Evolutionary conservation across 1,140 invertebrate genomes (phyloP).

Genomic region (Colletes latitarsis): DNA sequence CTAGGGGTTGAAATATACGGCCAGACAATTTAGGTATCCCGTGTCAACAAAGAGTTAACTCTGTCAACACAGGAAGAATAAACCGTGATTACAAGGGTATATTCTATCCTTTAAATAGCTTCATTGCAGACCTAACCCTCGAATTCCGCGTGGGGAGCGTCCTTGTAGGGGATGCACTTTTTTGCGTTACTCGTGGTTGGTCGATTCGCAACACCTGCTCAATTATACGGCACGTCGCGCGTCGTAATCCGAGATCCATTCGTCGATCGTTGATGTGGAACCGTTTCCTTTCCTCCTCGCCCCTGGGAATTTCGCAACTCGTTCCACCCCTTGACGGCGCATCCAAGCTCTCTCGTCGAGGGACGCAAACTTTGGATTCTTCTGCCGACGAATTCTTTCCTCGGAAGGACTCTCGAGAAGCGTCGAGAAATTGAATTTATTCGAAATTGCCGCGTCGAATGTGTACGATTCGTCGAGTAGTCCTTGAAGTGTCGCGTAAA

Average conservation of each 20-base stretch:
- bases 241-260: conserved; percentile 62
- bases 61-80: too few relatives aligned
- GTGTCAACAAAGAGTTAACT: too few relatives aligned
- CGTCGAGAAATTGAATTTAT: conserved; percentile 16
- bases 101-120: not conserved
- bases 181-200: not conserved
- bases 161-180: not conserved
- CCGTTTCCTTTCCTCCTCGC: not conserved
- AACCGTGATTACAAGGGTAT: too few relatives aligned
- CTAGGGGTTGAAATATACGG: too few relatives aligned
- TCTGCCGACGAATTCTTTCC: not conserved
- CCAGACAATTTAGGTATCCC: too few relatives aligned
- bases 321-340: conserved; percentile 28
- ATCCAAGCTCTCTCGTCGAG: conserved; percentile 7
- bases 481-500: too few relatives aligned
- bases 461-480: not conserved
- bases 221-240: conserved; percentile 59
- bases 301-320: conserved; percentile 45
- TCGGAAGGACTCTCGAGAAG: not conserved
- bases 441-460: too few relatives aligned
- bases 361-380: conserved; percentile 17
- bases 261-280: conserved; percentile 57
- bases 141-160: not conserved
- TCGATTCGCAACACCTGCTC: conserved; percentile 55
- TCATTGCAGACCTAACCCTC: not conserved